Evolutionary conservation across 2,113 vertebrate genomes (phyloP).

Genomic region (Gymnarchus niloticus): DNA sequence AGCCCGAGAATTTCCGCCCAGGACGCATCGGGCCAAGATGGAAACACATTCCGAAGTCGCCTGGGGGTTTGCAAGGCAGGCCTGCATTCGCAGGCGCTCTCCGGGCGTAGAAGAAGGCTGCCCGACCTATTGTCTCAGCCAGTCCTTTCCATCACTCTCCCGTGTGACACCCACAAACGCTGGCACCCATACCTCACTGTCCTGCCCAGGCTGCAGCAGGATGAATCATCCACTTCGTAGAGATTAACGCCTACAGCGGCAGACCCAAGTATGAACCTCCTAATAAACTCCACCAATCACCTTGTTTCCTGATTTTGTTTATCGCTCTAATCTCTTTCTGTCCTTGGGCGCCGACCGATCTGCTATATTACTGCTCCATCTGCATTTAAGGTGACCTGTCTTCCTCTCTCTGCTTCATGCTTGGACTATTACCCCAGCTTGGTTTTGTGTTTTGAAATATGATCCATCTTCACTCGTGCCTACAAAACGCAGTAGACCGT

Average conservation of each 20-base stretch:
- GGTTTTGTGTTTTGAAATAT: neutral
- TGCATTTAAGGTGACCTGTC: neutral
- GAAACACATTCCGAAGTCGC: neutral
- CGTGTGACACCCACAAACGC: neutral
- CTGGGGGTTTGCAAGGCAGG: neutral
- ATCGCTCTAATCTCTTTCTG: neutral
- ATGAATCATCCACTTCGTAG: conserved; percentile 8
- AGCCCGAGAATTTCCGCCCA: neutral
- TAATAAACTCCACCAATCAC: neutral
- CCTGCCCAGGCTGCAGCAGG: neutral
- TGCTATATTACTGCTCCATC: neutral
- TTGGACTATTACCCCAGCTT: neutral
- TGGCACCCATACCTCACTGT: neutral
- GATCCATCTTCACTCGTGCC: neutral
- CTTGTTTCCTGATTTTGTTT: neutral
- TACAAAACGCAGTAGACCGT: neutral
- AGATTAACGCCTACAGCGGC: conserved; percentile 14
- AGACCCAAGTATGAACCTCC: neutral
- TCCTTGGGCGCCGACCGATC: neutral
- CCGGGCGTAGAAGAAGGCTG: neutral
- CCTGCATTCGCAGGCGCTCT: neutral
- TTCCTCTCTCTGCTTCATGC: neutral
- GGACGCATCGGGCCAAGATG: neutral
- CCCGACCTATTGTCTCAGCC: neutral
- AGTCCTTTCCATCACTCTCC: conserved; percentile 3